These are phyloP conservation scores for Pelobates fuscus DNA, from an alignment of 2,113 vertebrate species.

Conservation along the genomic window DNA sequence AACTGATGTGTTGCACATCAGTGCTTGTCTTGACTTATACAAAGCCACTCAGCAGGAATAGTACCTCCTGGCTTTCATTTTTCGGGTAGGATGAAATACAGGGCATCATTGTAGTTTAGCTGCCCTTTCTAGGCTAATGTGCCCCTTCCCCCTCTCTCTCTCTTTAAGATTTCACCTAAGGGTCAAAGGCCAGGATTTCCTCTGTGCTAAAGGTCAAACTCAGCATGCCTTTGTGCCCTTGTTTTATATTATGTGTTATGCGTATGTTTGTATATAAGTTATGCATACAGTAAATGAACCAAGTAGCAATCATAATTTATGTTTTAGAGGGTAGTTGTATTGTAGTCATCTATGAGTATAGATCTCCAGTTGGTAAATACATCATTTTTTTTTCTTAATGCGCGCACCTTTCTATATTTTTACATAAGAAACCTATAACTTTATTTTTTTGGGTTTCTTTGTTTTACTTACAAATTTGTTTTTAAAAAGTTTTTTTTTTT, in stretches of 20 bases:
- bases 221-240: slow-evolving; percentile 24
- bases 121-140: slow-evolving; percentile 23
- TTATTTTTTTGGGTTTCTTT: too few species aligned
- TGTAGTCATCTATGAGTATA: too few species aligned
- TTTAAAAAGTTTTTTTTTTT: too few species aligned
- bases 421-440: too few species aligned
- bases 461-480: too few species aligned
- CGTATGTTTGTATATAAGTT: neutral
- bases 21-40: slow-evolving; percentile 1
- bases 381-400: too few species aligned
- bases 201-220: slow-evolving; percentile 48
- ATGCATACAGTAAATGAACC: neutral
- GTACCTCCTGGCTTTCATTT: slow-evolving; percentile 16
- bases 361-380: too few species aligned
- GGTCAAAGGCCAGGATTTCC: slow-evolving; percentile 50
- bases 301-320: too few species aligned
- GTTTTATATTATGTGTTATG: slow-evolving; percentile 20
- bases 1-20: neutral
- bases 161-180: slow-evolving; percentile 30
- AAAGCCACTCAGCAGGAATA: slow-evolving; percentile 17
- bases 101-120: slow-evolving; percentile 33
- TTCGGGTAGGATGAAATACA: slow-evolving; percentile 22
- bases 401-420: too few species aligned
- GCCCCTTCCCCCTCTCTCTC: slow-evolving; percentile 34
- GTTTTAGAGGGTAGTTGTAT: too few species aligned